Percentiles rank a stretch among this genome's conserved stretches.
phyloP scores from a whole-genome alignment of 2,888 invertebrate species.

The Cloeon dipterum region DNA sequence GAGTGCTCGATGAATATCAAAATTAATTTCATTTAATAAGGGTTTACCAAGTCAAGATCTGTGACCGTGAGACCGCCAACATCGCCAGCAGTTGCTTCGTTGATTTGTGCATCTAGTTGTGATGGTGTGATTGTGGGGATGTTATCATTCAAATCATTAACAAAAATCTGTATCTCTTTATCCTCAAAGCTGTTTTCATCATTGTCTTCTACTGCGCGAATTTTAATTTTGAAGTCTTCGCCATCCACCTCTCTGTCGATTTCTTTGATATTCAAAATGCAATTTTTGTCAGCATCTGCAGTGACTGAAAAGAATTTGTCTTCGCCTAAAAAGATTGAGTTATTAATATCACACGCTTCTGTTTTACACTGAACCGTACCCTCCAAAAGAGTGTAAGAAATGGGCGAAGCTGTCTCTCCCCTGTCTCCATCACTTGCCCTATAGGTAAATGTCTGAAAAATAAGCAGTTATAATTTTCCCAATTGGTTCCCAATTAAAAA shows the following conservation, averaged over 20 bases:
- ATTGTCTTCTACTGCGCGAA: not conserved
- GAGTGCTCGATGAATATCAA: too few relatives aligned
- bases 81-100: constrained; percentile 28
- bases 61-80: constrained; percentile 22
- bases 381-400: too few relatives aligned
- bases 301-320: too few relatives aligned
- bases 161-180: constrained; percentile 11
- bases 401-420: too few relatives aligned
- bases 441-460: too few relatives aligned
- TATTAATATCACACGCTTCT: too few relatives aligned
- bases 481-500: too few relatives aligned
- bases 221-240: not conserved
- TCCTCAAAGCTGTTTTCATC: not conserved
- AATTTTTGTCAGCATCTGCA: too few relatives aligned
- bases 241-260: not conserved
- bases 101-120: constrained; percentile 19
- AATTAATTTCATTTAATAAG: not conserved
- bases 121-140: constrained; percentile 24
- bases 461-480: too few relatives aligned
- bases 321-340: too few relatives aligned
- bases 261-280: not conserved
- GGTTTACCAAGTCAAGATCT: constrained; percentile 18
- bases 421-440: too few relatives aligned
- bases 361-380: too few relatives aligned
- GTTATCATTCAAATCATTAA: constrained; percentile 41